A percentile compares a stretch with the other conserved stretches of the same genome.
Evolutionary conservation across 2,797 vertebrate species (phyloP).

Genomic region (Pyrocephalus nanus): DNA sequence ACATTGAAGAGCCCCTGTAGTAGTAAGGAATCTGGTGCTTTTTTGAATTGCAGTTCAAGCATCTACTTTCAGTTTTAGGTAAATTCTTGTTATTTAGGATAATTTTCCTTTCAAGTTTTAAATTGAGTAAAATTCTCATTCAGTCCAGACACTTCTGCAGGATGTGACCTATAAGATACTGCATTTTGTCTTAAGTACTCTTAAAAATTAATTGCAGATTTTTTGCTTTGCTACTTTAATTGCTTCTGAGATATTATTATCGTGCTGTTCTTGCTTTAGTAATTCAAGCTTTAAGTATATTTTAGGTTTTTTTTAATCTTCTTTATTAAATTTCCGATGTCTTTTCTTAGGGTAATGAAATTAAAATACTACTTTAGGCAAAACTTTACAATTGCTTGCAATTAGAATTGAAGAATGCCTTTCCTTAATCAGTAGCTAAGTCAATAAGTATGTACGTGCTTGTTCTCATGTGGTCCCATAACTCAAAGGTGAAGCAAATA

Average conservation of each 20-base stretch:
- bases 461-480: constrained; percentile 46
- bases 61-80: background rate
- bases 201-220: background rate
- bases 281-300: background rate
- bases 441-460: constrained; percentile 49
- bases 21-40: background rate
- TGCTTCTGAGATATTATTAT: background rate
- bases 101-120: background rate
- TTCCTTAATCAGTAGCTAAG: constrained; percentile 39
- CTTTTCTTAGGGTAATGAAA: background rate
- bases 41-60: background rate
- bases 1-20: background rate
- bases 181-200: background rate
- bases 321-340: background rate
- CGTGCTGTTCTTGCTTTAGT: background rate
- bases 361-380: background rate
- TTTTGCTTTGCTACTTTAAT: background rate
- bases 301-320: background rate
- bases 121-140: background rate
- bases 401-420: background rate
- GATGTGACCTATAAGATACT: background rate
- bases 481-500: constrained; percentile 67
- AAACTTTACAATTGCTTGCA: background rate
- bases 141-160: background rate
- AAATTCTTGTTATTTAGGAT: background rate